Base-by-base conservation (phyloP, 92 coral and sea anemone species). In the Anthopleura xanthogrammica region DNA sequence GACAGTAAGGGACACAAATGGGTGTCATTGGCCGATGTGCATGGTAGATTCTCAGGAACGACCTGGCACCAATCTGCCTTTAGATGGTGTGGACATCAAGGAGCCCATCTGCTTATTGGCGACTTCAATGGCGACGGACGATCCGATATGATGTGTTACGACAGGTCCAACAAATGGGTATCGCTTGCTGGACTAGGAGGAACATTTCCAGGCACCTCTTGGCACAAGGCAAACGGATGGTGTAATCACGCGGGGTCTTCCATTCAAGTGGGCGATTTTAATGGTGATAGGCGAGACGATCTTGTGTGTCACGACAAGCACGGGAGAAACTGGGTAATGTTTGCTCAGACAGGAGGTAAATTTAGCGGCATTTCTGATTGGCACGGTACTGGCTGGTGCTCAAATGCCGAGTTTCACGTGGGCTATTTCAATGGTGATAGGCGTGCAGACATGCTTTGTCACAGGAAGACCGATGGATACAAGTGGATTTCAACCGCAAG, bases 281-380 rank as follows among this genome's bases (percentile, higher is more conserved):
- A 79, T 79, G 83, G 83, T 20, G 74, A 79, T 41, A 24, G 42
- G n/a, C 83, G 75, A 60, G 83, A 79, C 41, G 83, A 79, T 41
- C 74, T 79, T 16, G 17, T 58, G 48, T 79, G 83, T 20, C 83
- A 79, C 83, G 83, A 79, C 74, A 17, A 23, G 22, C 24, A n/a
- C 17, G 82, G 82, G 3, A 24, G 24, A 54, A 78, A 78, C 72
- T 78, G 82, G 82, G 82, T 57, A 13, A 78, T 56, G 82, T 42
- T 78, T 22, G 74, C 83, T 79, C 52, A 8, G 20, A 16, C 83
- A 5, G 74, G 74, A 7, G 82, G 82, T n/a, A 79, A 20, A 41
- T 60, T 79, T n/a, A 58, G 48, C 20, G 83, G 83, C 10, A 39
- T 22, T 2, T 17, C 52, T 13, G 74, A 62, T 41, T 79, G 83